Evolutionary conservation across 2,113 vertebrate species (phyloP).

Genomic region (Protobothrops flavoviridis): DNA sequence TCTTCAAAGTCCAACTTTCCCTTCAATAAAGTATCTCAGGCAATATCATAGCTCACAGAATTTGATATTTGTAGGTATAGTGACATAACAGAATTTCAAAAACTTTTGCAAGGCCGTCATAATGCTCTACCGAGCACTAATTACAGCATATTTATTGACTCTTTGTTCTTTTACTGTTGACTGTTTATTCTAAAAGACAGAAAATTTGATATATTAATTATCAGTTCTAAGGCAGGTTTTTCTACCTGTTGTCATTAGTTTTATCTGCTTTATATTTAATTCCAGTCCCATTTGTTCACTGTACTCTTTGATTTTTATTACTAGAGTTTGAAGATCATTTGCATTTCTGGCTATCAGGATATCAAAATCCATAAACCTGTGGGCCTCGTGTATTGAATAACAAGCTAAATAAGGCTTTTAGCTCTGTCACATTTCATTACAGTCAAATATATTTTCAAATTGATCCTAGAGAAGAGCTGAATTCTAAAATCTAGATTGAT

Average conservation of each 20-base stretch:
- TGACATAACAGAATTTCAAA: background rate
- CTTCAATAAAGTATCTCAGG: background rate
- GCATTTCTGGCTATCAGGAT: background rate
- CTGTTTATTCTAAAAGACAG: background rate
- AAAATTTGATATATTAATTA: background rate
- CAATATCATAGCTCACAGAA: background rate
- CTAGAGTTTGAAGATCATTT: background rate
- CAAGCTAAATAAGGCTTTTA: background rate
- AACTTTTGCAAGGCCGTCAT: background rate
- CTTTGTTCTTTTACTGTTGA: background rate
- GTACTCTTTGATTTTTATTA: background rate
- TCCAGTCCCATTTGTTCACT: background rate
- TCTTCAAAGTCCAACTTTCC: background rate
- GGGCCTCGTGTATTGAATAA: background rate
- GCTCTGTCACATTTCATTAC: background rate
- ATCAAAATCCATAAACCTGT: background rate
- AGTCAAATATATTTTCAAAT: background rate
- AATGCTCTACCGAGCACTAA: background rate
- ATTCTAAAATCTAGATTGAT: background rate
- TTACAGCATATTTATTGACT: background rate
- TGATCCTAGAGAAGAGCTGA: background rate
- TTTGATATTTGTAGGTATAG: background rate
- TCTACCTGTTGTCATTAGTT: background rate
- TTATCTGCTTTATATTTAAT: background rate
- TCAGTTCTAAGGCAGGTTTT: background rate